phyloP scores from a whole-genome alignment of 2,797 vertebrate genomes.

The Limosa lapponica region DNA sequence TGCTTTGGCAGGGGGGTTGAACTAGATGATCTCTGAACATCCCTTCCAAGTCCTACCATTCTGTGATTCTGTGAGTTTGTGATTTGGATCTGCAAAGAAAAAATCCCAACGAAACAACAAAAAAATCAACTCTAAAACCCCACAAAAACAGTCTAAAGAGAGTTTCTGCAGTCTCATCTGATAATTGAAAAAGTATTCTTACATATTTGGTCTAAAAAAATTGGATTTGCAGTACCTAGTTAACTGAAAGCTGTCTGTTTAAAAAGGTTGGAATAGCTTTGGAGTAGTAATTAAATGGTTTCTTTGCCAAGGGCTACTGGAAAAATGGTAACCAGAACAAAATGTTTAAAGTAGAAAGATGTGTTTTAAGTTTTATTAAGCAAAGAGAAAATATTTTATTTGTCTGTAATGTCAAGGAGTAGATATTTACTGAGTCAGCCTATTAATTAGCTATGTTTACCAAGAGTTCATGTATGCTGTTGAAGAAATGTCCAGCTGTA shows the following conservation, averaged over 20 bases:
- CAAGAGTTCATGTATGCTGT: neutral
- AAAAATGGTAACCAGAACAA: neutral
- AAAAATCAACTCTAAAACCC: rapidly evolving
- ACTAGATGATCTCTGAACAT: neutral
- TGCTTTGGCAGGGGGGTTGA: neutral
- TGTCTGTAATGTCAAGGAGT: neutral
- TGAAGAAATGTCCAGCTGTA: conserved; percentile 30
- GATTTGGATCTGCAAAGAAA: neutral
- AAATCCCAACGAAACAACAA: rapidly evolving
- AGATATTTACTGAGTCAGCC: neutral
- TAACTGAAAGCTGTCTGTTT: neutral
- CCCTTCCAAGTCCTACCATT: neutral
- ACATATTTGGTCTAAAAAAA: neutral
- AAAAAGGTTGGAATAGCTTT: neutral
- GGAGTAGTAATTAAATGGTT: neutral
- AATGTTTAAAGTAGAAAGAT: neutral
- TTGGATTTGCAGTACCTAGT: neutral
- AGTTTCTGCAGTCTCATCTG: neutral
- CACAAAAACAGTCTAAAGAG: neutral
- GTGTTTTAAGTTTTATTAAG: neutral
- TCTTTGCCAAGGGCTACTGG: neutral
- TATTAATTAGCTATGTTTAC: neutral
- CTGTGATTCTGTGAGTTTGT: neutral
- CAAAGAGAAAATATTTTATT: neutral
- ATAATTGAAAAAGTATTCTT: neutral